These are phyloP conservation scores for Gnathonemus longibarbis DNA, from an alignment of 2,113 vertebrate genomes.

Conservation along the genomic window DNA sequence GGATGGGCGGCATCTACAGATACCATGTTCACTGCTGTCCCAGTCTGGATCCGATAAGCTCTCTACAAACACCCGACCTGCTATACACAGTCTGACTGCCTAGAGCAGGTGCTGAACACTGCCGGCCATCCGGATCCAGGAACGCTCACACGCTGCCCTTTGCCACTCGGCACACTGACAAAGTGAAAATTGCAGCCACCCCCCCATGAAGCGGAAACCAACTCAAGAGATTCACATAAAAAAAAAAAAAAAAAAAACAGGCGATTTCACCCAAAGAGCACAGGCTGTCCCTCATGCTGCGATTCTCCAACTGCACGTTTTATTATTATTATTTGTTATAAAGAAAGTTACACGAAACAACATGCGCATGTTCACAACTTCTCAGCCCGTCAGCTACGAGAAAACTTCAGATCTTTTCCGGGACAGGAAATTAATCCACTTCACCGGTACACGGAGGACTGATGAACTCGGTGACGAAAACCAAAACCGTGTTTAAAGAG, in stretches of 20 bases:
- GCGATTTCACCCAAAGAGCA: neutral
- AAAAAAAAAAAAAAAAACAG: neutral
- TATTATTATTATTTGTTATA: neutral
- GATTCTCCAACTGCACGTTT: neutral
- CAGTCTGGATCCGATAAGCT: neutral
- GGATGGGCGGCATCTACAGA: neutral
- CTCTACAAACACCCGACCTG: neutral
- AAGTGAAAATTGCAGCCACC: neutral
- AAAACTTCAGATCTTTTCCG: neutral
- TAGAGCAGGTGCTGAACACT: neutral
- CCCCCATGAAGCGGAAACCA: neutral
- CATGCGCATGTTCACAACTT: neutral
- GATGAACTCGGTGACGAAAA: neutral
- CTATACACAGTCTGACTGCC: neutral
- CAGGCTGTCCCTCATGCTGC: neutral
- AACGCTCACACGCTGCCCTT: neutral
- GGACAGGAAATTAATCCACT: neutral
- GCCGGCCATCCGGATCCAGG: no score
- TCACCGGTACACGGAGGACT: neutral
- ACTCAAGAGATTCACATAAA: neutral
- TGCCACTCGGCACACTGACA: neutral
- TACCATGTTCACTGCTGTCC: neutral
- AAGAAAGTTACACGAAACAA: neutral
- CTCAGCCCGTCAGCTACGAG: neutral
- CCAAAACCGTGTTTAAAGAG: neutral